These are phyloP conservation scores for Solenopsis fugax DNA, from an alignment of 1,140 invertebrate genomes.

Conservation along the genomic window DNA sequence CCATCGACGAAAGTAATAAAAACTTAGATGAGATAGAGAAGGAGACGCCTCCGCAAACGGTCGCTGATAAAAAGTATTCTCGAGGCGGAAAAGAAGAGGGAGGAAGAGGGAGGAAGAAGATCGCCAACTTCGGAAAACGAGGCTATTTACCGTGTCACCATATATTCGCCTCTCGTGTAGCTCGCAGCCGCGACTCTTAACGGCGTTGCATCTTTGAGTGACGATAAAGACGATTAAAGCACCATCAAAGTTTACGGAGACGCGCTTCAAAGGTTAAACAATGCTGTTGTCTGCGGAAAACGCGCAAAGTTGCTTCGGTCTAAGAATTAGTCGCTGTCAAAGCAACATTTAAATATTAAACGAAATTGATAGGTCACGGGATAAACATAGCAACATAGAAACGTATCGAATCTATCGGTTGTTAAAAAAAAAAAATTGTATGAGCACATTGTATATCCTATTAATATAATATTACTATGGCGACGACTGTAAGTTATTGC, in stretches of 20 bases:
- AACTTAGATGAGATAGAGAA: constrained; percentile 65
- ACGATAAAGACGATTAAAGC: constrained; percentile 44
- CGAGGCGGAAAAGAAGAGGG: constrained; percentile 1
- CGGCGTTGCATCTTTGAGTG: constrained; percentile 1
- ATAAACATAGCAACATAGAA: not conserved
- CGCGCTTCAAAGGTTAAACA: constrained; percentile 19
- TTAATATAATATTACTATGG: not conserved
- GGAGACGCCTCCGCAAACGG: not conserved
- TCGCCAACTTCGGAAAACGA: constrained; percentile 23
- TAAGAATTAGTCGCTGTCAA: not conserved
- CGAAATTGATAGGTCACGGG: not conserved
- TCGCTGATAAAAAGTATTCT: constrained; percentile 58
- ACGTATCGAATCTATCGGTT: not conserved
- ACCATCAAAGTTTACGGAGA: constrained; percentile 1
- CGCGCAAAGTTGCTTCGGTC: not conserved
- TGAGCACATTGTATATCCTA: no score
- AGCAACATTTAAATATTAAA: not conserved
- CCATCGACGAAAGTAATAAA: constrained; percentile 71
- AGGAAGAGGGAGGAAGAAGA: not conserved
- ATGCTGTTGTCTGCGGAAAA: constrained; percentile 5
- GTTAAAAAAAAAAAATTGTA: constrained; percentile 1
- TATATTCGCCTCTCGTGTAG: constrained; percentile 21
- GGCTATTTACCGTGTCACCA: constrained; percentile 45
- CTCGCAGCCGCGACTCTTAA: not conserved
- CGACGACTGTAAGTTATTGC: not conserved